Conservation (phyloP, 1,140 invertebrate genomes). For the Brachionus manjavacas region DNA sequence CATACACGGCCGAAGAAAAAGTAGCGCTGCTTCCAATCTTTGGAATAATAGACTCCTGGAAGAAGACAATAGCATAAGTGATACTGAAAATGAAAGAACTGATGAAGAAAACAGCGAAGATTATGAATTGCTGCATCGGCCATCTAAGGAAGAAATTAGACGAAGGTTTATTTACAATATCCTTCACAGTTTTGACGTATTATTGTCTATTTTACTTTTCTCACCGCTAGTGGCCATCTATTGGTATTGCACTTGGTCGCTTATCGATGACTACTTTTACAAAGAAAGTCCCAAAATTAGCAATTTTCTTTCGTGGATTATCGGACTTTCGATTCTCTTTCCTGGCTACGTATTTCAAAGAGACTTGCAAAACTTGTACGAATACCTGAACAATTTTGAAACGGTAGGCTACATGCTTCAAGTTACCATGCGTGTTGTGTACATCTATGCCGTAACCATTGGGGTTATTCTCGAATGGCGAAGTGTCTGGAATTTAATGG, state of each 20-base stretch:
- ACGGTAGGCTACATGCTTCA: neutral
- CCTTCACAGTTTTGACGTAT: constrained; percentile 16
- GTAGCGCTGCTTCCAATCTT: neutral
- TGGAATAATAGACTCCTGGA: neutral
- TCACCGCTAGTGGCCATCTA: constrained; percentile 19
- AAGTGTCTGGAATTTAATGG: constrained; percentile 26
- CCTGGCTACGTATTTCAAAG: constrained; percentile 31
- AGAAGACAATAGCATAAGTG: neutral
- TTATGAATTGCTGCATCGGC: neutral
- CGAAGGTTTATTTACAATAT: constrained; percentile 22
- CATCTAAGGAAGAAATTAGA: constrained; percentile 14
- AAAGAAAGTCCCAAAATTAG: neutral
- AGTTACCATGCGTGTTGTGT: constrained; percentile 21
- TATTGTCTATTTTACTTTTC: constrained; percentile 32
- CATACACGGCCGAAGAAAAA: neutral
- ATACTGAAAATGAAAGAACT: neutral
- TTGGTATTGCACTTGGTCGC: constrained; percentile 35
- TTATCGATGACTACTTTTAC: constrained; percentile 31
- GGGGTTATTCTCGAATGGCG: constrained; percentile 27
- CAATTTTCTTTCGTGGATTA: constrained; percentile 22
- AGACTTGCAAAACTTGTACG: constrained; percentile 19
- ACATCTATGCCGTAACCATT: constrained; percentile 17
- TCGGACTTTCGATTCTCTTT: constrained; percentile 9
- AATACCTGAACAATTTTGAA: constrained; percentile 8
- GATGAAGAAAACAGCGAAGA: neutral